These are phyloP conservation scores for Drosophila testacea DNA, from an alignment of 2,888 invertebrate genomes.

Conservation along the genomic window DNA sequence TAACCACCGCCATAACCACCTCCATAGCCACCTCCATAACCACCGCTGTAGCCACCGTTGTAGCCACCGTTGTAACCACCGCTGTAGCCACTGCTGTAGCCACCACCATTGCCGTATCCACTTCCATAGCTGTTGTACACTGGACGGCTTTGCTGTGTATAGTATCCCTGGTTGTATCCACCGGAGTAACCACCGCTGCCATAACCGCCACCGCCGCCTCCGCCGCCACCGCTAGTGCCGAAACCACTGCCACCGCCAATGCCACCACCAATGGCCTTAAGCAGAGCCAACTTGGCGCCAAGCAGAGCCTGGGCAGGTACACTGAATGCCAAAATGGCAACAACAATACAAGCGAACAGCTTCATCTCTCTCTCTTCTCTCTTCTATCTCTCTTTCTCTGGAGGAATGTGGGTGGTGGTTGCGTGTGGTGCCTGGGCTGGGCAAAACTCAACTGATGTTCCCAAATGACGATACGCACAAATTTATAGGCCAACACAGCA, in stretches of 20 bases:
- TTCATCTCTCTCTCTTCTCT: slow-evolving; percentile 63
- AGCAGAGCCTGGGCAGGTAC: slow-evolving; percentile 76
- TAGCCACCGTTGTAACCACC: slow-evolving; percentile 25
- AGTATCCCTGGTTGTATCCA: slow-evolving; percentile 64
- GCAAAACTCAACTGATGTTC: slow-evolving; percentile 78
- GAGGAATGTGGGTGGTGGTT: slow-evolving; percentile 19
- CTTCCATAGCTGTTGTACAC: slow-evolving; percentile 55
- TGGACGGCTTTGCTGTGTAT: slow-evolving; percentile 65
- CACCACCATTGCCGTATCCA: slow-evolving; percentile 27
- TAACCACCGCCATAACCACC: slow-evolving; percentile 39
- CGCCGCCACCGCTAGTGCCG: slow-evolving; percentile 30
- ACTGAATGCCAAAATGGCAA: slow-evolving; percentile 70
- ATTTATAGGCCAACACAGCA: slow-evolving; percentile 77
- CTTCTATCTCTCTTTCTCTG: slow-evolving; percentile 5
- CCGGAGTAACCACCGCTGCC: slow-evolving; percentile 60
- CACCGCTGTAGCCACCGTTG: slow-evolving; percentile 33
- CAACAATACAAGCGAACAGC: slow-evolving; percentile 61
- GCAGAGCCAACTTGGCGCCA: slow-evolving; percentile 80
- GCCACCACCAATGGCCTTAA: slow-evolving; percentile 67
- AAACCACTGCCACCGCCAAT: slow-evolving; percentile 45
- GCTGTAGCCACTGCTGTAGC: slow-evolving; percentile 41
- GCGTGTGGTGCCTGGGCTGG: slow-evolving; percentile 34
- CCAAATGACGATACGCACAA: slow-evolving; percentile 70
- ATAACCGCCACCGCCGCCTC: slow-evolving; percentile 38
- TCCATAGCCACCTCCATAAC: slow-evolving; percentile 42